phyloP scores from a whole-genome alignment of 2,113 vertebrate genomes.

The Eulemur rufifrons region DNA sequence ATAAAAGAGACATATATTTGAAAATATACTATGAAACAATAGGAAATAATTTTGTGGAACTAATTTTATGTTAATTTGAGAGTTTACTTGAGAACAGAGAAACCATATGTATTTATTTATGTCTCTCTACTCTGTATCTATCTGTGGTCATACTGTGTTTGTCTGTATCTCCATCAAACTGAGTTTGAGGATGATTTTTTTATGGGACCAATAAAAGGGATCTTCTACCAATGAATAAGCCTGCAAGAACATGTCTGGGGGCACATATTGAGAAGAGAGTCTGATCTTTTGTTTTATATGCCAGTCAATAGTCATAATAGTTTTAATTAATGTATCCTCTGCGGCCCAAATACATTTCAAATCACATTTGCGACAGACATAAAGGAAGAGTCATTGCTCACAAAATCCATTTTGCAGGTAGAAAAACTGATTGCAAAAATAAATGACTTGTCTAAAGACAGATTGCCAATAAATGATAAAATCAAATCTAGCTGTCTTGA shows the following conservation, averaged over 20 bases:
- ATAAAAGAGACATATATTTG: conserved; percentile 24
- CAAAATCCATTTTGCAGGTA: conserved; percentile 60
- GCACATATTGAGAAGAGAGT: neutral
- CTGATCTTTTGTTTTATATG: conserved; percentile 45
- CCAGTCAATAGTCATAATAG: conserved; percentile 10
- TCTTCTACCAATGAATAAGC: neutral
- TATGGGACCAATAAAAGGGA: neutral
- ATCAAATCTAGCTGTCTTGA: conserved; percentile 26
- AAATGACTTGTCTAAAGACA: conserved; percentile 43
- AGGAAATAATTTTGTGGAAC: conserved; percentile 6
- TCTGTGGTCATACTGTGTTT: neutral
- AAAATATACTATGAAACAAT: conserved; percentile 44
- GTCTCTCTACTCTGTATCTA: neutral
- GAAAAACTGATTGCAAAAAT: conserved; percentile 57
- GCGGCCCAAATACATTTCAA: conserved; percentile 52
- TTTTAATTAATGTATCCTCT: conserved; percentile 40
- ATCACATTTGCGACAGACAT: conserved; percentile 55
- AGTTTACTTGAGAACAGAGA: conserved; percentile 30
- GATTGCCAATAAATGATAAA: conserved; percentile 33
- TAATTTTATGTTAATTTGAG: conserved; percentile 31
- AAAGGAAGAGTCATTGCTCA: conserved; percentile 55
- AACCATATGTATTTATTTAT: neutral
- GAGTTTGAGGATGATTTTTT: neutral
- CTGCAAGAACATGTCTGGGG: neutral
- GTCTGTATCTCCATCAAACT: neutral